Evolutionary conservation across 2,888 invertebrate genomes (phyloP), one percentile per base, ranked within the genome.

Genomic region (Malthinus seriepunctatus): DNA sequence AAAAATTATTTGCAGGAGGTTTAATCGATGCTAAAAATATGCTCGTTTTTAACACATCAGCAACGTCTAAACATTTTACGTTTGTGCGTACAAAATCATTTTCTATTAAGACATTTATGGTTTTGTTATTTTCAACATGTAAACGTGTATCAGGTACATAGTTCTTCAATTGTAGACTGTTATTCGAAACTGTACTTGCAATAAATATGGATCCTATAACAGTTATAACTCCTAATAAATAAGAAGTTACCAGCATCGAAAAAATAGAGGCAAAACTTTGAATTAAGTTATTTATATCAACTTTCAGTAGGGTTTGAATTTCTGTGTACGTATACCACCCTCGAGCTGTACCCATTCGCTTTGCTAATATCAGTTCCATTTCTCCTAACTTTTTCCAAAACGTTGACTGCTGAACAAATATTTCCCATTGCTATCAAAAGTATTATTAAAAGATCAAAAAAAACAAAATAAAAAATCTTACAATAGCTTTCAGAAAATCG

Each of bases 401-500:
- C 51, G 87, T 85, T 67, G 86, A 80, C 64, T 88, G 86, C 68
- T 84, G 86, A 53, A 95, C 90, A 80, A 87, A 93, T 50, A 95
- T 83, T 67, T 91, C 86, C 96, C 96, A 96, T 71, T 94, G 86
- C 93, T 91, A 72, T 15, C 77, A 77, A 42, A 35, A 31, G 15
- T 32, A 12, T 9, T 15, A 38, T 9, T 7, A 33, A 11, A 11
- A 2, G 3, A 2, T 39, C 12, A 31, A 32, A 31, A 15, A 39
- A 5, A 9, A 32, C 8, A 2, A 14, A 34, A 11, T n/a, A 8
- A 12, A 15, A 35, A 10, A 35, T 3, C 10, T 86, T 81, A 93
- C 96, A 75, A 98, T 92, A 64, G 95, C 95, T 69, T 84, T 83
- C 12, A 97, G 86, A 81, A 97, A 96, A 72, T 93, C 88, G 59